Evolutionary conservation across 2,797 vertebrate species (phyloP).

Genomic region (Mustela erminea): DNA sequence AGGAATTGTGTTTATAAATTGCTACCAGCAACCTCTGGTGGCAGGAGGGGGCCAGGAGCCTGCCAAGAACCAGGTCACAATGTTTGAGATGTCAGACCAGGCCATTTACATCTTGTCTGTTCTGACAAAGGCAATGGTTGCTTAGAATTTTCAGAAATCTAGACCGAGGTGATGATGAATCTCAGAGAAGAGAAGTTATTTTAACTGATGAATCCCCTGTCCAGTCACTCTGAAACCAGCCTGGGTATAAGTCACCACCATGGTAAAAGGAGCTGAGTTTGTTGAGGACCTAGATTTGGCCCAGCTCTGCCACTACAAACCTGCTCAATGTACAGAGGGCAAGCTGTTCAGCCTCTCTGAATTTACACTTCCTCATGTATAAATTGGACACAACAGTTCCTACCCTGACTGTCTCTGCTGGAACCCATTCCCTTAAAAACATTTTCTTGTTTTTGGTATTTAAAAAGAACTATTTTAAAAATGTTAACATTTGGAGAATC

Average conservation of each 20-base stretch:
- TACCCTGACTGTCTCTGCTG: not conserved
- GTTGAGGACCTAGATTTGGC: not conserved
- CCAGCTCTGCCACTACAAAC: not conserved
- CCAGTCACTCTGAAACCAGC: not conserved
- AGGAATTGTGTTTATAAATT: constrained; percentile 35
- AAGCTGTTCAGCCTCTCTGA: not conserved
- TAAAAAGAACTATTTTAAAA: not conserved
- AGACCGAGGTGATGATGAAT: not conserved
- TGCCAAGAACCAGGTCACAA: not conserved
- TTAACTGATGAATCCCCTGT: not conserved
- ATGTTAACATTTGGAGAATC: constrained; percentile 10
- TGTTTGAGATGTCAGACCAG: not conserved
- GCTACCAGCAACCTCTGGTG: not conserved
- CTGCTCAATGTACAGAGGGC: no score
- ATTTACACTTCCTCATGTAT: not conserved
- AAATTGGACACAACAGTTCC: not conserved
- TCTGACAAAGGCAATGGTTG: not conserved
- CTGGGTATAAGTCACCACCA: not conserved
- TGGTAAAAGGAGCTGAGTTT: not conserved
- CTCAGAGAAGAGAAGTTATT: constrained; percentile 16
- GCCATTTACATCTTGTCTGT: not conserved
- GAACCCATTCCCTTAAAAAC: not conserved
- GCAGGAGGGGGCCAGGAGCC: not conserved
- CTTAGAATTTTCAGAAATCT: constrained; percentile 54
- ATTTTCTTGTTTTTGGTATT: not conserved